Evolutionary conservation across 2,888 invertebrate species (phyloP), one percentile per base, ranked within the genome.

Genomic region (Acronicta leporina): DNA sequence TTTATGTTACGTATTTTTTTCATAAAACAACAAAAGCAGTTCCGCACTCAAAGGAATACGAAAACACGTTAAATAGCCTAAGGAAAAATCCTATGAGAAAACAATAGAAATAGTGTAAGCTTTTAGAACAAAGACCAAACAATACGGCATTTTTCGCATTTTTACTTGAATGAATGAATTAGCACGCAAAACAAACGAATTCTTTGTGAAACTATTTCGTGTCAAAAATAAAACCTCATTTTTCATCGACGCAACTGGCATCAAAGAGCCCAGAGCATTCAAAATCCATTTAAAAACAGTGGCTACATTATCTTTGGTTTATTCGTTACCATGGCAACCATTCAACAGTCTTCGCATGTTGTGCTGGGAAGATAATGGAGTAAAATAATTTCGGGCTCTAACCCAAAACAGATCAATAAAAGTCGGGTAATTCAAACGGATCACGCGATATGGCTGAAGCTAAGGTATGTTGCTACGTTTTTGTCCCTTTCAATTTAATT

Each of bases 361-460:
- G 81, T 82, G 80, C 81, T 84, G 75, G 82, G 44, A 70, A 81
- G 82, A 88, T 91, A 89, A 92, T 89, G 83, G 87, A 88, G 86
- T 89, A 89, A 89, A 92, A 91, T 91, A 89, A 90, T 91, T 92
- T 90, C 72, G 84, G 54, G 83, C 80, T 84, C 85, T 88, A 85
- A 85, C 88, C 87, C 77, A 83, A 86, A 83, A 82, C 83, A 85
- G 90, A 92, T 92, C 94, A 91, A 92, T 94, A 92, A 85, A 85
- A 81, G 77, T 77, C 68, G 77, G 77, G 87, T 91, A 89, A 92
- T 92, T 90, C 86, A 85, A 87, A 75, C 80, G 63, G 81, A 89
- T 81, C 92, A 92, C 92, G 92, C 93, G 85, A 94, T 86, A 92
- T 93, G 92, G 83, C 88, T 48, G 91, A 89, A 69, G 78, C 87